Evolutionary conservation across 35 echinoderm and acorn worm genomes (phyloP).

Genomic region (Holothuria glaberrima): DNA sequence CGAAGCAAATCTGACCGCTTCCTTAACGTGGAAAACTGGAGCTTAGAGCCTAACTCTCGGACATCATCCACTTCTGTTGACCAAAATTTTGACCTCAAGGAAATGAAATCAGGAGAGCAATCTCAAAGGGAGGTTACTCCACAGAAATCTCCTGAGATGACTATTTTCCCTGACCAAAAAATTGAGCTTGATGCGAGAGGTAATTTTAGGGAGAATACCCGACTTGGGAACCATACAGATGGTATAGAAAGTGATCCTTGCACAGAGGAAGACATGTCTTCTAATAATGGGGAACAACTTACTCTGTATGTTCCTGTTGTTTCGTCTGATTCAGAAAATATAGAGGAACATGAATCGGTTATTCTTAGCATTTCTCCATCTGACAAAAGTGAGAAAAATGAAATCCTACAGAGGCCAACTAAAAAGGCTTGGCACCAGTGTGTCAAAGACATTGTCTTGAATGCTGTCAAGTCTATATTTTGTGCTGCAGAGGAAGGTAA

Average conservation of each 20-base stretch:
- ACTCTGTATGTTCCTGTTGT: constrained; percentile 19
- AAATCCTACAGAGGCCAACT: not conserved
- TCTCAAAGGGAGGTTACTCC: not conserved
- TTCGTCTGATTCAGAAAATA: constrained; percentile 2
- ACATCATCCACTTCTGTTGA: constrained; percentile 40
- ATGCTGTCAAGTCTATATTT: constrained; percentile 30
- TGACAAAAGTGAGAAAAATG: constrained; percentile 5
- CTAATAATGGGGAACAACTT: not conserved
- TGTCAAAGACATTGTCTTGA: not conserved
- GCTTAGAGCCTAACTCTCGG: constrained; percentile 33
- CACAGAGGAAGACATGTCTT: not conserved
- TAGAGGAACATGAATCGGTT: constrained; percentile 9
- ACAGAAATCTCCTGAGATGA: constrained; percentile 12
- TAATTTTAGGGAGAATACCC: not conserved
- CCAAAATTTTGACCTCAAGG: constrained; percentile 36
- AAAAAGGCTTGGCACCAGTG: constrained; percentile 60
- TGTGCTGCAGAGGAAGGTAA: constrained; percentile 54
- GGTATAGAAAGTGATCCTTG: not conserved
- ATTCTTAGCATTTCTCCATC: constrained; percentile 33
- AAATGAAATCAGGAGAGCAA: not conserved
- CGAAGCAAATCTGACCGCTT: constrained; percentile 47
- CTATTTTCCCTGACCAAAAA: constrained; percentile 20
- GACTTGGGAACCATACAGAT: not conserved
- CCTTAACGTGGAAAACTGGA: constrained; percentile 57
- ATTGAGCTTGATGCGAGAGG: not conserved